phyloP scores from a whole-genome alignment of 2,113 vertebrate species.

The Puntigrus tetrazona region DNA sequence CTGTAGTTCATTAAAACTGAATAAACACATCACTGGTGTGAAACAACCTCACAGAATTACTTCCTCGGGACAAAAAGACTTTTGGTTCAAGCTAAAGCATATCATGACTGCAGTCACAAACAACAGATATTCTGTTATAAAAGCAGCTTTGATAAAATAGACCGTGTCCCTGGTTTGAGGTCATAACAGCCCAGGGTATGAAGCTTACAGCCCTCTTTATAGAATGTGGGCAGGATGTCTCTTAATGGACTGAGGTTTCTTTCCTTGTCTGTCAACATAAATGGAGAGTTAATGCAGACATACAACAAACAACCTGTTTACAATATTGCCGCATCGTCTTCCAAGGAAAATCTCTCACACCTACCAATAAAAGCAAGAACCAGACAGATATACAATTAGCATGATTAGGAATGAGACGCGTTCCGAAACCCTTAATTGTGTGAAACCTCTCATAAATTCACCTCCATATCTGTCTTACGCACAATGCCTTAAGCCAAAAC shows the following conservation, averaged over 20 bases:
- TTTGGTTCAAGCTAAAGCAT: slow-evolving; percentile 11
- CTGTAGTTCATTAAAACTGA: slow-evolving; percentile 8
- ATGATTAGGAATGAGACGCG: too few species aligned
- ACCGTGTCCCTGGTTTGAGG: slow-evolving; percentile 4
- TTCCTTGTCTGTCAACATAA: not conserved
- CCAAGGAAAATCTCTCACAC: not conserved
- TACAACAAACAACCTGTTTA: not conserved
- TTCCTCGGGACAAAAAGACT: slow-evolving; percentile 6
- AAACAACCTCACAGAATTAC: slow-evolving; percentile 9
- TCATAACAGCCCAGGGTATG: not conserved
- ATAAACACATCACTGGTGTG: slow-evolving; percentile 33
- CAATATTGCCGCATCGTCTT: not conserved
- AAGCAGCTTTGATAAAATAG: slow-evolving; percentile 5
- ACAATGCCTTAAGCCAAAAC: not conserved
- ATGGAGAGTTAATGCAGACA: slow-evolving; percentile 12
- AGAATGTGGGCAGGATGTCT: not conserved
- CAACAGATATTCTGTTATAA: slow-evolving; percentile 7
- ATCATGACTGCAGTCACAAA: slow-evolving; percentile 4
- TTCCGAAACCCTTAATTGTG: not conserved
- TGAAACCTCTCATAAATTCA: not conserved
- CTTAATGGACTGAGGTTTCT: slow-evolving; percentile 25
- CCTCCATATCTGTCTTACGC: not conserved
- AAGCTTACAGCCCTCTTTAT: slow-evolving; percentile 20
- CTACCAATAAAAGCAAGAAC: not conserved
- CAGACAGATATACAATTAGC: not conserved